A percentile compares a stretch with the other conserved stretches of the same genome.
Evolutionary conservation across 1,140 invertebrate species (phyloP).

Genomic region (Drosophila orena): DNA sequence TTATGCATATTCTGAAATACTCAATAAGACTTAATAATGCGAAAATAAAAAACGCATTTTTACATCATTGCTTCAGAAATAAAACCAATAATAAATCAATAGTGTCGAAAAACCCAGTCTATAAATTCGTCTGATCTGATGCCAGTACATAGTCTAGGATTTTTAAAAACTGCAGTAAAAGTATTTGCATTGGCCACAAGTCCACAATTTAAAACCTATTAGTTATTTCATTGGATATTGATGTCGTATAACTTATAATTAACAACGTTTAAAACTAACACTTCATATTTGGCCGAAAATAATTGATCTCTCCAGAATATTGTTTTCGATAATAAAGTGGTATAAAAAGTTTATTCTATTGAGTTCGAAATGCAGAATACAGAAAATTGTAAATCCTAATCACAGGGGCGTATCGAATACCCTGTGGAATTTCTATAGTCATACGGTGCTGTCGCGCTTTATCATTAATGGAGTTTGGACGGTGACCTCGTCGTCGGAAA

Average conservation of each 20-base stretch:
- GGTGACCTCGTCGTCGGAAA: slow-evolving; percentile 85
- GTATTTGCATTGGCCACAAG: slow-evolving; percentile 35
- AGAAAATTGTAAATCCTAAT: slow-evolving; percentile 53
- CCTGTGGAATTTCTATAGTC: slow-evolving; percentile 85
- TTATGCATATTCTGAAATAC: not conserved
- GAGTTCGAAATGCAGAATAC: slow-evolving; percentile 56
- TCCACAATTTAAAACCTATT: slow-evolving; percentile 34
- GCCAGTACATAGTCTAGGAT: slow-evolving; percentile 18
- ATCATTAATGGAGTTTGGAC: slow-evolving; percentile 86
- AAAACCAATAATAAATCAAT: not conserved
- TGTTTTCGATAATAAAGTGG: slow-evolving; percentile 53
- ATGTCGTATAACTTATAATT: slow-evolving; percentile 41
- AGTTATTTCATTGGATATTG: slow-evolving; percentile 31
- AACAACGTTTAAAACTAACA: slow-evolving; percentile 44
- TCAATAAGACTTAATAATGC: not conserved
- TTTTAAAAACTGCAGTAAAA: slow-evolving; percentile 30
- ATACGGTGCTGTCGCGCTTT: slow-evolving; percentile 87
- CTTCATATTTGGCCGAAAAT: slow-evolving; percentile 36
- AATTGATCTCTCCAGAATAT: slow-evolving; percentile 47
- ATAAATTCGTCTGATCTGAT: slow-evolving; percentile 29
- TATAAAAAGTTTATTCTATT: slow-evolving; percentile 58
- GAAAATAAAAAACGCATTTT: slow-evolving; percentile 1
- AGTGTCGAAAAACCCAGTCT: slow-evolving; percentile 24
- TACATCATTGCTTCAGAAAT: slow-evolving; percentile 6
- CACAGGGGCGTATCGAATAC: slow-evolving; percentile 77